Evolutionary conservation across 2,888 invertebrate species (phyloP).

Genomic region (Oscheius sp.): DNA sequence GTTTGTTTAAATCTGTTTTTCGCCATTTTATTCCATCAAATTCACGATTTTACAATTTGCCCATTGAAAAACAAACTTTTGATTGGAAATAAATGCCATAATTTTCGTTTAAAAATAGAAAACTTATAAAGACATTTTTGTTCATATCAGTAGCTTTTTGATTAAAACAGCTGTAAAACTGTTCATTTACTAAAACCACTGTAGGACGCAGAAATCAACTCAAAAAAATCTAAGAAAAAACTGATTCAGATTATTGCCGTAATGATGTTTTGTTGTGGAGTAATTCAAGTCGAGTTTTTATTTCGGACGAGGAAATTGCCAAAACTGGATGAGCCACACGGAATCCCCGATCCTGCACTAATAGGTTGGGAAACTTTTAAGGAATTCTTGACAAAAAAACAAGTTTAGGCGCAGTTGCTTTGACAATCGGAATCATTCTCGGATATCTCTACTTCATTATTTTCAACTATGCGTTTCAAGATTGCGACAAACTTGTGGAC

Average conservation of each 20-base stretch:
- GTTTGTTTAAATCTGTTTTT: too few relatives aligned
- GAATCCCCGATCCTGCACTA: conserved; percentile 64
- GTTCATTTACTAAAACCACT: too few relatives aligned
- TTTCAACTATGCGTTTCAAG: conserved; percentile 59
- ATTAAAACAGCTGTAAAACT: too few relatives aligned
- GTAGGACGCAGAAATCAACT: too few relatives aligned
- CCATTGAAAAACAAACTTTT: too few relatives aligned
- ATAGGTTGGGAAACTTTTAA: conserved; percentile 39
- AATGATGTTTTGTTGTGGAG: conserved; percentile 60
- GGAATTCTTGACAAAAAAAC: not conserved
- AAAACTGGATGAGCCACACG: conserved; percentile 65
- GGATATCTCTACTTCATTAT: conserved; percentile 68
- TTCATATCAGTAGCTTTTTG: too few relatives aligned
- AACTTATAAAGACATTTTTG: too few relatives aligned
- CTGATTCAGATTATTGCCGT: conserved; percentile 58
- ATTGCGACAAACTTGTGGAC: conserved; percentile 62
- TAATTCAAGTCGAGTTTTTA: conserved; percentile 64
- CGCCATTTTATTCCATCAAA: too few relatives aligned
- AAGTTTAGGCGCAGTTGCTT: conserved; percentile 53
- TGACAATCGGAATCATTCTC: conserved; percentile 66
- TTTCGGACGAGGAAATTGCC: conserved; percentile 53
- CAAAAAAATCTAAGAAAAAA: not conserved
- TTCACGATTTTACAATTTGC: too few relatives aligned
- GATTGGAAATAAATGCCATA: too few relatives aligned
- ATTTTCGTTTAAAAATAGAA: too few relatives aligned